Evolutionary conservation across 2,888 invertebrate genomes (phyloP), one percentile per base, ranked within the genome.

Genomic region (Pachliopta kotzebuea): DNA sequence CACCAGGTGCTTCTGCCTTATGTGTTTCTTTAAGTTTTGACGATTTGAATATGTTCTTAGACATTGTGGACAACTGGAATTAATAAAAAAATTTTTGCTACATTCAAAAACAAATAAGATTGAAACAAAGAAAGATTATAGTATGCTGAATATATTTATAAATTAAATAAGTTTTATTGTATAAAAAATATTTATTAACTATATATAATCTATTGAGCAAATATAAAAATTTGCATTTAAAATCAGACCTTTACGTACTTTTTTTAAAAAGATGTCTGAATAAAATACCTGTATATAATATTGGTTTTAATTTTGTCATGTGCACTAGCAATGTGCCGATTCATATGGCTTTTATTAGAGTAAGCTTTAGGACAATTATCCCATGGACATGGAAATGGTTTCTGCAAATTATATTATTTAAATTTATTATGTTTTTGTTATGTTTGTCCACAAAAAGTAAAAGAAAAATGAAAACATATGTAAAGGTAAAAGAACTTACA

Each of bases 301-400:
- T 81, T 78, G 49, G 70, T 74, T 66, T 76, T 76, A 53, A 70
- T 70, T 56, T 83, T 79, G 69, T 86, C 85, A 71, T 93, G 94
- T 4, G 80, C 85, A 60, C 78, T 89, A 56, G 88, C 85, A 56
- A 89, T 73, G 71, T 95, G 95, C 0, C 95, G 90, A 74, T 93
- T 93, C 59, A 95, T 80, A 74, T 94, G 94, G 14, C 93, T 93
- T 64, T 92, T 86, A 71, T 90, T 94, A 2, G 93, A 91, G 67
- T 95, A 95, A 1, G 92, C 84, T 76, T 95, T 95, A 6, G 74
- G 73, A 71, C 95, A 95, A 49, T 90, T 90, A n/a, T 89, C 84
- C 72, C 92, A 85, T 18, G 80, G 75, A 70, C 95, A 95, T 26
- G 83, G 81, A 74, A 92, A 94, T 9, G 93, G 92, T 82, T 92